Base-by-base conservation (phyloP, 2,113 vertebrate genomes). In the Otus sunia region DNA sequence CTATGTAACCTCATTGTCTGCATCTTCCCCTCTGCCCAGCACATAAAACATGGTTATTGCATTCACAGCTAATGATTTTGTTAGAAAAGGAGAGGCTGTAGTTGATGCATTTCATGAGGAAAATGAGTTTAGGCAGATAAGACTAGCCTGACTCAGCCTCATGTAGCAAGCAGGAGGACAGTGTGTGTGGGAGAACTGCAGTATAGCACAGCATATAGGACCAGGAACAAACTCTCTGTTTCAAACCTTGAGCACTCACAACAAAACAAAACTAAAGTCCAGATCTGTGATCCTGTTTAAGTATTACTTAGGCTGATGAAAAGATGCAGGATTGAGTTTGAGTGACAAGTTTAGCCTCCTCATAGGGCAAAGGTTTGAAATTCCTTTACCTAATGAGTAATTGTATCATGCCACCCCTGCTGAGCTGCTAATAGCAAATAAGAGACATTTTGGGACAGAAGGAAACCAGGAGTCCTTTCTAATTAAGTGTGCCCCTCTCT, bases 381-480 rank as follows among this genome's bases (percentile, higher is more conserved):
- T 97, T 95, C 96, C 88, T 97, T 97, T 91, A 93, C 91, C 80
- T 94, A 95, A 94, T 90, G 93, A 96, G 84, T 96, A 96, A 95
- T 97, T 93, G 84, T 97, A 92, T 94, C 96, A 95, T 85, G 86
- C 58, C 81, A 58, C 4, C 30, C 94, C 94, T 36, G 59, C 88
- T 92, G 77, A 76, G 96, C 73, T 71, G 60, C 71, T 94, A 75
- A 94, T 67, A 91, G 63, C 56, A 90, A 97, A 93, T 19, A 45
- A 90, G 77, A 69, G 77, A 75, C 53, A 58, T 41, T 91, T 80
- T 18, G 92, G 72, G 62, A 63, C 72, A 88, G 78, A 76, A 87
- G 69, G 74, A 95, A 84, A 50, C 22, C 41, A 49, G 49, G 71
- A 92, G 47, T 60, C 84, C 26, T 59, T 90, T 94, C 81, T 88